phyloP scores from a whole-genome alignment of 2,797 vertebrate genomes.

The Platyrinchus mystaceus region DNA sequence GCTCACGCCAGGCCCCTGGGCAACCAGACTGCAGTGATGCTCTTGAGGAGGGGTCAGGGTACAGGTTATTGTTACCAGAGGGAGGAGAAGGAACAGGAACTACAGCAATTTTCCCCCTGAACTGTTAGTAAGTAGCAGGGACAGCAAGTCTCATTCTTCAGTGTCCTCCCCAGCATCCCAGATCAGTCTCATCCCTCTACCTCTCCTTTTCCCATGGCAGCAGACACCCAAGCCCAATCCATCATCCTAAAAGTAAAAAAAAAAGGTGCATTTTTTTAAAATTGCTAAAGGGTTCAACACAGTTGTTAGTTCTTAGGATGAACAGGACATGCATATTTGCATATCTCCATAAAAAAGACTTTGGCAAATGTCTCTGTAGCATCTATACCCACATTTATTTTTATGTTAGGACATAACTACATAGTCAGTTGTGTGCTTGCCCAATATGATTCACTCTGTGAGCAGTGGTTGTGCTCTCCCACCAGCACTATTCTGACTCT shows the following conservation, averaged over 20 bases:
- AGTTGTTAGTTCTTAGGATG: neutral
- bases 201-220: neutral
- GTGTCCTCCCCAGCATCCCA: neutral
- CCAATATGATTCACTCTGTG: neutral
- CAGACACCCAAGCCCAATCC: neutral
- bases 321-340: neutral
- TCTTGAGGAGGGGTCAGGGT: neutral
- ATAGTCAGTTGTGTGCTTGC: neutral
- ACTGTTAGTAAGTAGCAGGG: neutral
- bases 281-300: neutral
- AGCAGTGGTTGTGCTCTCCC: neutral
- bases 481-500: neutral
- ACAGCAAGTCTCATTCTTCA: neutral
- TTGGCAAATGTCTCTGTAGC: neutral
- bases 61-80: neutral
- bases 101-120: neutral
- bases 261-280: neutral
- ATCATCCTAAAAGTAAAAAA: neutral
- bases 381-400: neutral
- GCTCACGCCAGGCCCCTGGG: fast-evolving
- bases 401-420: neutral
- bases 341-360: neutral
- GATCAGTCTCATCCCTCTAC: fast-evolving
- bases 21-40: neutral
- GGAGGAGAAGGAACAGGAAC: neutral